These are phyloP conservation scores for Philypnodon macrostomus DNA, from an alignment of 2,797 vertebrate genomes.

Conservation along the genomic window DNA sequence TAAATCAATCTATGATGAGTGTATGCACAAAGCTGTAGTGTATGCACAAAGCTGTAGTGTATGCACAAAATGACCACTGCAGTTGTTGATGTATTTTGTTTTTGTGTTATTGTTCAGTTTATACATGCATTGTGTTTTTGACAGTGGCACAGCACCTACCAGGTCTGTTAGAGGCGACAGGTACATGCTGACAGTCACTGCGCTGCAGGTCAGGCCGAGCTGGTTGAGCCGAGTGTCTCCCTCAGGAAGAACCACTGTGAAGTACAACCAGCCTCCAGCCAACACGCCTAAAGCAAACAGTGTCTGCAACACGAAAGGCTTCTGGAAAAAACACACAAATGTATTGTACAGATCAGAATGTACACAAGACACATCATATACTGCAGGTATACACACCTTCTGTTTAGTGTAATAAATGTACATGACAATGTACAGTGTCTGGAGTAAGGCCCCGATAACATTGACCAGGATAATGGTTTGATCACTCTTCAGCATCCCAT, in stretches of 20 bases:
- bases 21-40: no score
- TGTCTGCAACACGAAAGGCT: slow-evolving; percentile 61
- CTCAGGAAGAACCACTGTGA: slow-evolving; percentile 68
- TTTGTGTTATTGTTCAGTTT: not conserved
- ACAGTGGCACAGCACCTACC: slow-evolving; percentile 63
- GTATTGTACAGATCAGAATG: not conserved
- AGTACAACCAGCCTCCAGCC: slow-evolving; percentile 79
- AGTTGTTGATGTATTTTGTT: no score
- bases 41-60: no score
- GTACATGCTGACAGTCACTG: slow-evolving; percentile 92
- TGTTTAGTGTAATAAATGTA: slow-evolving; percentile 81
- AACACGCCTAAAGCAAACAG: slow-evolving; percentile 66
- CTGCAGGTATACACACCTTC: slow-evolving; percentile 75
- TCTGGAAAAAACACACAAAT: slow-evolving; percentile 65
- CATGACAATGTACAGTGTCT: slow-evolving; percentile 81
- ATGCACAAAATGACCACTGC: no score
- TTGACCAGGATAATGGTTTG: slow-evolving; percentile 84
- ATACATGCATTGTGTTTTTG: slow-evolving; percentile 9
- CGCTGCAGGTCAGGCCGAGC: slow-evolving; percentile 88
- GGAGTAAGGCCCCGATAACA: slow-evolving; percentile 80
- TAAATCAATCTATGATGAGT: no score
- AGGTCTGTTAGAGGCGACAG: slow-evolving; percentile 86
- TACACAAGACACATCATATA: not conserved
- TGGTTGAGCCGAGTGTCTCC: slow-evolving; percentile 60
- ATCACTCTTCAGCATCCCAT: slow-evolving; percentile 84